Percentiles rank a stretch among this genome's conserved stretches.
Conservation (phyloP, 2,113 vertebrate species). For the Leuciscus idus region DNA sequence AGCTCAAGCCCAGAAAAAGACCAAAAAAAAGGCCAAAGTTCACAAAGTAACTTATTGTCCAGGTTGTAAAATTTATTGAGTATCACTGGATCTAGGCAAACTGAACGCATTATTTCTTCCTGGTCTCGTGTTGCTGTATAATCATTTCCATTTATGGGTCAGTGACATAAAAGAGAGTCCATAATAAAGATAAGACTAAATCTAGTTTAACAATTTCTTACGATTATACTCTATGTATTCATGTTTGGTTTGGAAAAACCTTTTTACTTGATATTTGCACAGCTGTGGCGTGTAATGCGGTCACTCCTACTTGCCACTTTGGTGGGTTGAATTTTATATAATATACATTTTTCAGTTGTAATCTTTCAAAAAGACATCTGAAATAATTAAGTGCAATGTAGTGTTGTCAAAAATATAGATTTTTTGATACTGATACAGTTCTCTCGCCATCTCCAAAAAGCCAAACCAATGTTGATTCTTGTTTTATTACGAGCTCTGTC, state of each 20-base stretch:
- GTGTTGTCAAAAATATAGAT: too few species aligned
- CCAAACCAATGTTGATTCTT: too few species aligned
- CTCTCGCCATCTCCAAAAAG: too few species aligned
- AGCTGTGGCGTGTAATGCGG: too few species aligned
- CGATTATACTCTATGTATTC: not conserved
- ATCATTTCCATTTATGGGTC: constrained; percentile 35
- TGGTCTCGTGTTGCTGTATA: constrained; percentile 18
- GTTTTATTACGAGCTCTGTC: too few species aligned
- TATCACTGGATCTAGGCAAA: not conserved
- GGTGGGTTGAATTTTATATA: too few species aligned
- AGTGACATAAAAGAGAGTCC: not conserved
- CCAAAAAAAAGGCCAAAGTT: constrained; percentile 44
- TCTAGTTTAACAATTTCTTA: not conserved
- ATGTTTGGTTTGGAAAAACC: not conserved
- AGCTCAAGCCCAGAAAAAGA: not conserved
- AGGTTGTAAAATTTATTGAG: constrained; percentile 33
- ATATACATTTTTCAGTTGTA: too few species aligned
- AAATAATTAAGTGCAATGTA: too few species aligned
- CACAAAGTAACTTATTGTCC: constrained; percentile 39
- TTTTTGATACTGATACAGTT: too few species aligned
- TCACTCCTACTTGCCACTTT: too few species aligned
- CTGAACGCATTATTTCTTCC: not conserved
- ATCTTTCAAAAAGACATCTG: too few species aligned
- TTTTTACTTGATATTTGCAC: too few species aligned
- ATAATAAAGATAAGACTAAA: not conserved